Evolutionary conservation across 2,797 vertebrate species (phyloP).

Genomic region (Sebastes dallii): DNA sequence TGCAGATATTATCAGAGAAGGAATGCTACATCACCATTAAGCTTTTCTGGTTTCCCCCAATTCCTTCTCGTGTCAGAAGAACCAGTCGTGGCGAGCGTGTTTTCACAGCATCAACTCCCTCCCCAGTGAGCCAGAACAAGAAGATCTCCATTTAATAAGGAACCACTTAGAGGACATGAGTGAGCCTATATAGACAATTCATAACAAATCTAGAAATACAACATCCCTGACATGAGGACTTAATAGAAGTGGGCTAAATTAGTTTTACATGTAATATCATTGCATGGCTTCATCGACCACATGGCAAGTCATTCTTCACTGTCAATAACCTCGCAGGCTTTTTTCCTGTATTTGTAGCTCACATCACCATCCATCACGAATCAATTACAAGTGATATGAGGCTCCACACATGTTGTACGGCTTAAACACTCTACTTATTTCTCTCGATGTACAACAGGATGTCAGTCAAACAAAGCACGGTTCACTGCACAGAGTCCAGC

Average conservation of each 20-base stretch:
- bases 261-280: conserved; percentile 24
- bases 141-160: conserved; percentile 37
- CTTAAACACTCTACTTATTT: conserved; percentile 6
- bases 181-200: conserved; percentile 25
- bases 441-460: not conserved
- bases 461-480: conserved; percentile 1
- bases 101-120: conserved; percentile 21
- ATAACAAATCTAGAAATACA: conserved; percentile 24
- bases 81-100: not conserved
- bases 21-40: conserved; percentile 40
- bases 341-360: conserved; percentile 1
- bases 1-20: conserved; percentile 45
- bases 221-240: conserved; percentile 18
- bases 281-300: not conserved
- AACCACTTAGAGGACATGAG: conserved; percentile 28
- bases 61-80: conserved; percentile 13
- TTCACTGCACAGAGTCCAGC: not conserved
- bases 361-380: conserved; percentile 25
- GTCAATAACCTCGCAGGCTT: conserved; percentile 22
- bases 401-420: conserved; percentile 26
- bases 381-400: conserved; percentile 26
- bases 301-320: conserved; percentile 44
- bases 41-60: conserved; percentile 23
- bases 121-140: conserved; percentile 17
- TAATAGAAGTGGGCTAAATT: conserved; percentile 36